A percentile compares a stretch with the other conserved stretches of the same genome.
These are phyloP conservation scores for Trissoscelio sp. DNA, from an alignment of 2,888 invertebrate genomes.

Conservation along the genomic window DNA sequence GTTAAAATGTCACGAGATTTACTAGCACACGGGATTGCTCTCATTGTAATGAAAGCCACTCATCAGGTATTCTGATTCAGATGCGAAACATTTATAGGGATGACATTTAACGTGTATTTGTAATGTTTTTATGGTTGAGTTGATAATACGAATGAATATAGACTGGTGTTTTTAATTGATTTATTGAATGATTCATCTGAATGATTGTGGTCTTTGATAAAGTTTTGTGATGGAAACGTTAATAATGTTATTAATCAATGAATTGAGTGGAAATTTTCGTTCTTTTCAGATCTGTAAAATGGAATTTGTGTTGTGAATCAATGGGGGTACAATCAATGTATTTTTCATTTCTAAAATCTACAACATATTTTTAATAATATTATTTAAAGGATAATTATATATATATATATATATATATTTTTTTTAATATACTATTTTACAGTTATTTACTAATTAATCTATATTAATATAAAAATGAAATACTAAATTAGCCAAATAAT, in stretches of 20 bases:
- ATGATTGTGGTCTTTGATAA: neutral
- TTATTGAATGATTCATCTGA: neutral
- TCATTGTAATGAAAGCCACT: constrained; percentile 29
- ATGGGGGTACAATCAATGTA: too few relatives aligned
- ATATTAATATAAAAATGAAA: too few relatives aligned
- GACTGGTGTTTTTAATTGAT: constrained; percentile 40
- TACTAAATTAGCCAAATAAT: too few relatives aligned
- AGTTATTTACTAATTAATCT: too few relatives aligned
- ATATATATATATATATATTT: neutral
- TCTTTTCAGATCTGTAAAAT: constrained; percentile 30
- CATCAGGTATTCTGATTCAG: constrained; percentile 20
- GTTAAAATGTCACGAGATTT: constrained; percentile 25
- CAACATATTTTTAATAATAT: too few relatives aligned
- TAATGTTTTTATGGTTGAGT: constrained; percentile 35
- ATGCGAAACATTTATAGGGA: constrained; percentile 53
- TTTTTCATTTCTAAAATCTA: too few relatives aligned
- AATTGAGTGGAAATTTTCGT: neutral
- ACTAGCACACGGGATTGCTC: constrained; percentile 33
- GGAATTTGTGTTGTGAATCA: neutral
- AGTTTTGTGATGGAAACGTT: neutral
- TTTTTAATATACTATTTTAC: neutral
- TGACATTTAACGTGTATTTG: constrained; percentile 48
- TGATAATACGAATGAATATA: constrained; percentile 36
- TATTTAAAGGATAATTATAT: too few relatives aligned
- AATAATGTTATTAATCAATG: constrained; percentile 17